Percentiles rank a stretch among this genome's conserved stretches.
Evolutionary conservation across 1,140 invertebrate species (phyloP).

Genomic region (Ruditapes philippinarum): DNA sequence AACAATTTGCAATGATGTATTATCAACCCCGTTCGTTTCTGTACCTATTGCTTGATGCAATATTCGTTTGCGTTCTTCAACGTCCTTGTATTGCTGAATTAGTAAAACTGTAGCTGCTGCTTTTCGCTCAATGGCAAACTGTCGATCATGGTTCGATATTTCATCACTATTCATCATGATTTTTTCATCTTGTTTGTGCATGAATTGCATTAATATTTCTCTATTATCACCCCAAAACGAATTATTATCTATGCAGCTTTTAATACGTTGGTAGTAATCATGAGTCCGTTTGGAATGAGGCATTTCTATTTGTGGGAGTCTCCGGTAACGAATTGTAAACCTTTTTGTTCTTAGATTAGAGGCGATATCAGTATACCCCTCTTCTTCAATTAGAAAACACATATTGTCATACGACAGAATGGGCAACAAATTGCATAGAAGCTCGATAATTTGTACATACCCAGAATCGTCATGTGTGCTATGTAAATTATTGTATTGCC

Average conservation of each 20-base stretch:
- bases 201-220: background rate
- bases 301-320: background rate
- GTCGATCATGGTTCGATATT: background rate
- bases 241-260: background rate
- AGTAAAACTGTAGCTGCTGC: background rate
- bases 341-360: background rate
- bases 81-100: constrained; percentile 17
- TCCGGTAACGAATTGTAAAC: background rate
- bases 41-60: background rate
- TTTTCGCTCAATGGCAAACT: constrained; percentile 24
- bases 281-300: background rate
- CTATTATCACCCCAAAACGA: background rate
- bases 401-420: background rate
- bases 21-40: background rate
- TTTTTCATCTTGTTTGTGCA: background rate
- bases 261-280: constrained; percentile 9
- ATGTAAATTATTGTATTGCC: background rate
- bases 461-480: background rate
- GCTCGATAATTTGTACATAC: background rate
- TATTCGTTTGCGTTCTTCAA: background rate
- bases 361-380: background rate
- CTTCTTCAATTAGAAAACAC: background rate
- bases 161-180: background rate
- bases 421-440: background rate
- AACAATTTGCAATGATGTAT: background rate